Conservation (phyloP, 2,797 vertebrate species). For the Lophotriccus pileatus region DNA sequence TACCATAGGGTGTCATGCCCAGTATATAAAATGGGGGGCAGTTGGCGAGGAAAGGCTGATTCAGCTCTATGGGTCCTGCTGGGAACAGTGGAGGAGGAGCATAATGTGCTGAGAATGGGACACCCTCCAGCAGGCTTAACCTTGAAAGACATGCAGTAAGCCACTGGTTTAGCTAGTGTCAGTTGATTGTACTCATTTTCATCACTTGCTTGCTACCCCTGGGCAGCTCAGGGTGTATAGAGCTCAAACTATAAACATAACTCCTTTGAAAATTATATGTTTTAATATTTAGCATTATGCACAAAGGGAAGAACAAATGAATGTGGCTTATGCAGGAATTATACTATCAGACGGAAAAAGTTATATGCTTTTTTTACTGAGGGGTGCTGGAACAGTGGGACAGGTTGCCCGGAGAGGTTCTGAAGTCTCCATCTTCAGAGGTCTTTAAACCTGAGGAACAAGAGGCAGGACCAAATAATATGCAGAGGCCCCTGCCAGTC, state of each 20-base stretch:
- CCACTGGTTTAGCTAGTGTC: neutral
- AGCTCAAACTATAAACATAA: neutral
- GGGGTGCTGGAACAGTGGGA: neutral
- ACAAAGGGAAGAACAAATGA: neutral
- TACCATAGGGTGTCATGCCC: rapidly evolving
- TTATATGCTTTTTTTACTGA: neutral
- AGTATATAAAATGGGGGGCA: neutral
- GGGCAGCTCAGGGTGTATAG: neutral
- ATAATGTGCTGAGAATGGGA: neutral
- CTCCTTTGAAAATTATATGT: neutral
- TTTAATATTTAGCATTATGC: neutral
- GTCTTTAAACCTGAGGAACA: neutral
- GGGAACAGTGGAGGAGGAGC: neutral
- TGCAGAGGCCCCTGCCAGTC: neutral
- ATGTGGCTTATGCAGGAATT: neutral
- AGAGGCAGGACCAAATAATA: neutral
- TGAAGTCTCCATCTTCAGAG: neutral
- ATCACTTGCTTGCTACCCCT: neutral
- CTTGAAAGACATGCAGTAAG: neutral
- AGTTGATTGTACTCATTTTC: neutral
- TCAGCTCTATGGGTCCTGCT: neutral
- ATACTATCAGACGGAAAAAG: neutral
- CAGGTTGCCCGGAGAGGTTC: neutral
- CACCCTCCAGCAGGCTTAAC: neutral
- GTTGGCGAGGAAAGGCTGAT: neutral